Percentiles rank a stretch among this genome's conserved stretches.
These are phyloP conservation scores for Lucilia sericata DNA, from an alignment of 1,140 invertebrate genomes.

Conservation along the genomic window DNA sequence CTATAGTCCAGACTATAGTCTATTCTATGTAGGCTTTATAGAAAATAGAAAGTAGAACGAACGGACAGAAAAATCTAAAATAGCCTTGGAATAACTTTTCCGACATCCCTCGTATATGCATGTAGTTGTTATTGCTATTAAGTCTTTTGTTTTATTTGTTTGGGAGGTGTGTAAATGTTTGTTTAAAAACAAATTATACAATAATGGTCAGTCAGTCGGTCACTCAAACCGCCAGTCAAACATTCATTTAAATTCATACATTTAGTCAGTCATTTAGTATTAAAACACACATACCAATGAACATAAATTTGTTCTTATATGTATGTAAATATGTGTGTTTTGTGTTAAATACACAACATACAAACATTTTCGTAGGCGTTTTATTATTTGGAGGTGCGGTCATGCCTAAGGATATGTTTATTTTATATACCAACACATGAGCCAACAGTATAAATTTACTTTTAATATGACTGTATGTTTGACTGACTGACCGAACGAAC, in stretches of 20 bases:
- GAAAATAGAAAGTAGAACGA: too few species aligned
- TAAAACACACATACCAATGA: background rate
- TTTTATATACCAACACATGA: conserved; percentile 17
- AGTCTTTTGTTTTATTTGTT: background rate
- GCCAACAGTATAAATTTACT: background rate
- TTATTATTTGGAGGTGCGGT: conserved; percentile 36
- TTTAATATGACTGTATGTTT: background rate
- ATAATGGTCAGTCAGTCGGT: conserved; percentile 15
- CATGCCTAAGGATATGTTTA: conserved; percentile 34
- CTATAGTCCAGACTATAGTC: too few species aligned
- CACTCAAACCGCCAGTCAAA: background rate
- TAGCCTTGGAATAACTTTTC: too few species aligned
- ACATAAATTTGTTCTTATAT: background rate
- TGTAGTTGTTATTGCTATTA: background rate
- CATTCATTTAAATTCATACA: background rate
- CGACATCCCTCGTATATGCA: background rate
- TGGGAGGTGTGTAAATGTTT: conserved; percentile 27
- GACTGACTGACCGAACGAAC: background rate
- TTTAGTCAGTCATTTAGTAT: background rate
- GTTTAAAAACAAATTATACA: conserved; percentile 40
- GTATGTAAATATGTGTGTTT: background rate
- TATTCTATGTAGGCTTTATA: too few species aligned
- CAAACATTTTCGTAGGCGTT: conserved; percentile 36
- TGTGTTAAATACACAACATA: background rate
- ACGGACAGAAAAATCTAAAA: too few species aligned